phyloP scores from a whole-genome alignment of 2,113 vertebrate species.

The Cryptotis parvus region DNA sequence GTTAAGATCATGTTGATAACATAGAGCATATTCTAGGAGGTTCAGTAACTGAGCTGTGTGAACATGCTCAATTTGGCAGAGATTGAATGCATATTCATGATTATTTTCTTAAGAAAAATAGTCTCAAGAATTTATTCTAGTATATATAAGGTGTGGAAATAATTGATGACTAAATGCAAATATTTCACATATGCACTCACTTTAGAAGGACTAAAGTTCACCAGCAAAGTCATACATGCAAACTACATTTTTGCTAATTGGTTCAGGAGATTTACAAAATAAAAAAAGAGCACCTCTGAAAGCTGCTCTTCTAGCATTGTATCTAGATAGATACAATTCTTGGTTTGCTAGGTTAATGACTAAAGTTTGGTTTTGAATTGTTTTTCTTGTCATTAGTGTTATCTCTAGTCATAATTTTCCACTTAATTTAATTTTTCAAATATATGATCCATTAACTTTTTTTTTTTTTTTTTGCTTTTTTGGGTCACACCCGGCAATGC shows the following conservation, averaged over 20 bases:
- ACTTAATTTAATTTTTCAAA: background rate
- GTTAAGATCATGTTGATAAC: background rate
- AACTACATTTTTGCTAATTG: background rate
- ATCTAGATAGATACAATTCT: background rate
- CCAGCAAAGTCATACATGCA: background rate
- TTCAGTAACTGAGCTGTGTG: background rate
- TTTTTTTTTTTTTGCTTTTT: too few relatives aligned
- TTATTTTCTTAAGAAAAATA: slow-evolving; percentile 31
- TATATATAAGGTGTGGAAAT: background rate
- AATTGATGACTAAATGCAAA: slow-evolving; percentile 33
- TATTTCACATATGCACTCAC: background rate
- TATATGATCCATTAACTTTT: too few relatives aligned
- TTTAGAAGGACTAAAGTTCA: background rate
- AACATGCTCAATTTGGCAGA: slow-evolving; percentile 62
- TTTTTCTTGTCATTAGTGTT: background rate
- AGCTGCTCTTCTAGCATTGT: background rate
- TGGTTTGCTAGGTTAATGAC: background rate
- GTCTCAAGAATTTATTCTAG: slow-evolving; percentile 3
- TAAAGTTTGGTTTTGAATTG: background rate
- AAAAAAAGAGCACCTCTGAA: background rate
- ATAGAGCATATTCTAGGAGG: background rate
- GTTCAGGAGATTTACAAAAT: slow-evolving; percentile 6
- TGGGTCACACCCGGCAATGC: too few relatives aligned
- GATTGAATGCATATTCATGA: background rate
- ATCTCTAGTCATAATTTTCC: background rate